Conservation (phyloP, 2,888 invertebrate genomes). For the Brachyptera risi region DNA sequence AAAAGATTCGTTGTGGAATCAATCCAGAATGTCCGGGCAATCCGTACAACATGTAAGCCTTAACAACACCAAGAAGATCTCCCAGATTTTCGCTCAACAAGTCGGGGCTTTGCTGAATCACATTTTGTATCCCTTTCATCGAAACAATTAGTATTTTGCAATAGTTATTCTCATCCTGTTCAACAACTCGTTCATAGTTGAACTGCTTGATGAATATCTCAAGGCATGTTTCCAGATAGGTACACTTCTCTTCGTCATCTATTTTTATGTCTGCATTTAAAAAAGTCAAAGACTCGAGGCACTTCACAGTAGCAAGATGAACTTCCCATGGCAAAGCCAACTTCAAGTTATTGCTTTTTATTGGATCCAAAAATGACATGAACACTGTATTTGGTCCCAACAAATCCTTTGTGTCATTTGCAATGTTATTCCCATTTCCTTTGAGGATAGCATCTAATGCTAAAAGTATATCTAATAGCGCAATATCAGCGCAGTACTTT, state of each 20-base stretch:
- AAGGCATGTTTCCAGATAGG: slow-evolving; percentile 20
- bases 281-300: slow-evolving; percentile 23
- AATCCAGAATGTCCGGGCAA: slow-evolving; percentile 44
- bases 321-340: slow-evolving; percentile 24
- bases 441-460: slow-evolving; percentile 44
- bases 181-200: slow-evolving; percentile 14
- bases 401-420: slow-evolving; percentile 9
- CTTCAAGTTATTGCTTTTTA: neutral
- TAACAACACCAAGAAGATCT: slow-evolving; percentile 56
- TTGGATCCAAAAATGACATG: slow-evolving; percentile 12
- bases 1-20: slow-evolving; percentile 27
- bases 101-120: slow-evolving; percentile 35
- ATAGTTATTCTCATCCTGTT: slow-evolving; percentile 36
- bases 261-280: neutral
- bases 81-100: slow-evolving; percentile 42
- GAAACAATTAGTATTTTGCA: slow-evolving; percentile 42
- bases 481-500: slow-evolving; percentile 39
- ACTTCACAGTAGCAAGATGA: slow-evolving; percentile 17
- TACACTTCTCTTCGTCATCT: neutral
- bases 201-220: slow-evolving; percentile 25
- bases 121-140: slow-evolving; percentile 42
- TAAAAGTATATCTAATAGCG: slow-evolving; percentile 41
- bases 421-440: slow-evolving; percentile 35
- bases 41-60: slow-evolving; percentile 53
- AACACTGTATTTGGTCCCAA: slow-evolving; percentile 21